Conservation (phyloP, 2,113 vertebrate species). For the Boleophthalmus pectinirostris region DNA sequence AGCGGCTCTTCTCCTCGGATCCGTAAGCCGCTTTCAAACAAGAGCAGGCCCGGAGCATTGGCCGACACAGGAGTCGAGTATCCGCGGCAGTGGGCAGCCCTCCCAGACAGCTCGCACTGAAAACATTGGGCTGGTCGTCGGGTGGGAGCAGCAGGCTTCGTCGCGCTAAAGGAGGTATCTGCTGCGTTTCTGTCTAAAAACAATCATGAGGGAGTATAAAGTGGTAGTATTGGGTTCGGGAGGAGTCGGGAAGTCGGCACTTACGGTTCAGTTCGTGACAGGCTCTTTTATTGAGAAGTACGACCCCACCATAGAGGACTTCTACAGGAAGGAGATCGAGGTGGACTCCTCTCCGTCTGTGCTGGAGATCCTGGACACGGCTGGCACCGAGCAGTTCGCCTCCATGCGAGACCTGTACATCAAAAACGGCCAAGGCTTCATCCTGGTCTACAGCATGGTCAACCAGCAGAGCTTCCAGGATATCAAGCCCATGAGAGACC, state of each 20-base stretch:
- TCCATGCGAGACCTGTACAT: conserved; percentile 91
- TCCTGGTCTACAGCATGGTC: conserved; percentile 76
- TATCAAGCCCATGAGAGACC: conserved; percentile 94
- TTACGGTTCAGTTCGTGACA: conserved; percentile 93
- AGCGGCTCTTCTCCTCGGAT: conserved; percentile 42
- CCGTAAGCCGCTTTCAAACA: conserved; percentile 23
- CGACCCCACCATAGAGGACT: conserved; percentile 93
- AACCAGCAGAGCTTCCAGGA: conserved; percentile 94
- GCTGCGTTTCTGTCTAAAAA: conserved; percentile 11
- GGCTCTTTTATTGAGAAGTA: conserved; percentile 94
- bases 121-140: conserved; percentile 71
- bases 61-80: conserved; percentile 33
- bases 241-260: conserved; percentile 91
- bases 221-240: conserved; percentile 93
- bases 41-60: conserved; percentile 27
- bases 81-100: conserved; percentile 44
- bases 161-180: conserved; percentile 64
- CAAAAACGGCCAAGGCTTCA: conserved; percentile 78
- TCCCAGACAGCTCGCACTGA: conserved; percentile 58
- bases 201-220: conserved; percentile 91
- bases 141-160: conserved; percentile 59
- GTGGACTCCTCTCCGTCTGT: conserved; percentile 78
- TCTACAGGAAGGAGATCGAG: conserved; percentile 79
- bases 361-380: conserved; percentile 78
- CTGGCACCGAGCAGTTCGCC: conserved; percentile 90